Evolutionary conservation across 2,113 vertebrate species (phyloP).

Genomic region (Campylomormyrus numenius): DNA sequence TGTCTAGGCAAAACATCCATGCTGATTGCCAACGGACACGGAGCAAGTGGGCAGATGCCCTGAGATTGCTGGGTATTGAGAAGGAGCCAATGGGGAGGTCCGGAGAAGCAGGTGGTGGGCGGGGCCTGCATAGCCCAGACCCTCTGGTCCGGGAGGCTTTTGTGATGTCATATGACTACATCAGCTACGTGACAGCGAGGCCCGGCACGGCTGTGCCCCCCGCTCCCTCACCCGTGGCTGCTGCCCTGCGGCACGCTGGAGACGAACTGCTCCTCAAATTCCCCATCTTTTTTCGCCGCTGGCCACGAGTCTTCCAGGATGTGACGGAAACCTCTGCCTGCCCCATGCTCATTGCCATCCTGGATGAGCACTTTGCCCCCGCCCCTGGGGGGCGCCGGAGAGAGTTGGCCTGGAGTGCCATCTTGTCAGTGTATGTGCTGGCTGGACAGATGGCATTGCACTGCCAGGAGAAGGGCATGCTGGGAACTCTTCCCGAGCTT

Average conservation of each 20-base stretch:
- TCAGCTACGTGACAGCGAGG: constrained; percentile 54
- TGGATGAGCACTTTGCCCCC: constrained; percentile 59
- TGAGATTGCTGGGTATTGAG: constrained; percentile 16
- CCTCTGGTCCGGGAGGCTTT: constrained; percentile 57
- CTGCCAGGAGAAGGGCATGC: constrained; percentile 56
- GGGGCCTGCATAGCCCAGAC: constrained; percentile 48
- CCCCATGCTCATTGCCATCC: constrained; percentile 48
- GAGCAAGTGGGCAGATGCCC: background rate
- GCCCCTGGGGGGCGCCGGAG: constrained; percentile 33
- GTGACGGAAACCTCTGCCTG: constrained; percentile 54
- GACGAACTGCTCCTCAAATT: constrained; percentile 58
- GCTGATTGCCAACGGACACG: background rate
- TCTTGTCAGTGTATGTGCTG: constrained; percentile 63
- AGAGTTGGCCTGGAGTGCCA: constrained; percentile 58
- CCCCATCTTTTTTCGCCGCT: constrained; percentile 66
- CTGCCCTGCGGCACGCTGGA: constrained; percentile 54
- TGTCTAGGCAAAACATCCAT: background rate
- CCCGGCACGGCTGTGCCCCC: constrained; percentile 30
- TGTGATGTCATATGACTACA: constrained; percentile 56
- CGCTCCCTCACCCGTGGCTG: constrained; percentile 43
- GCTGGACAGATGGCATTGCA: constrained; percentile 65
- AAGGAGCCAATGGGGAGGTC: constrained; percentile 34
- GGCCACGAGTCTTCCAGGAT: constrained; percentile 62
- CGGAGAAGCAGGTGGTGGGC: constrained; percentile 25
- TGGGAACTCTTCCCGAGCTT: constrained; percentile 45